Evolutionary conservation across 2,888 invertebrate species (phyloP), one percentile per base, ranked within the genome.

Genomic region (Conomelus anceps): DNA sequence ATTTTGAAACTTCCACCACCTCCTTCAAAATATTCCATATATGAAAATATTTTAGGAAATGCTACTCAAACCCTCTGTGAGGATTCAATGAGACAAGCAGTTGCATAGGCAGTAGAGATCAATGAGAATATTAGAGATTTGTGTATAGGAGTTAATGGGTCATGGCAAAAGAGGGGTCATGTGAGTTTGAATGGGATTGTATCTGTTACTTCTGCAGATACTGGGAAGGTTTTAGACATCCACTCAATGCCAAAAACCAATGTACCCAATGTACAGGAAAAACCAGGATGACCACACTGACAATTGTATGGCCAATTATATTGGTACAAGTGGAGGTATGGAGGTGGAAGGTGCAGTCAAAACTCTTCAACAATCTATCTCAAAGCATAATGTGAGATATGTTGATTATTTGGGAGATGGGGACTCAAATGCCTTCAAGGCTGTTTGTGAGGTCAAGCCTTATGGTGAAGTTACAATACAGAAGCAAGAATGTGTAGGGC

Each of bases 121-220:
- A 89, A 89, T 88, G 22, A 89, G 23, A 87, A 84, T 24, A 26
- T 29, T 34, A 22, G 87, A 41, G 87, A 89, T 22, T 86, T 89
- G 9, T 89, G 84, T 89, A 29, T 89, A 4, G 87, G 85, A 20
- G 84, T 89, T 7, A 88, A 89, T 84, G 89, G 87, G 17, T 41
- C 63, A 17, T 89, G 89, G 89, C 89, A 89, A 34, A 89, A 88
- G 22, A 88, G 89, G 63, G 88, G 89, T n/a, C 89, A 89, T 84
- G 24, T 63, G 22, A 86, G 86, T 63, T 84, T 88, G 88, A 88
- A 89, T 85, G 89, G 89, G 22, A 85, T 89, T 24, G 84, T 89
- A 22, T 85, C 85, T 22, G n/a, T 89, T 41, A 89, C 88, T 17
- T 89, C 41, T 85, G 86, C 86, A 23, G 86, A 89, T 26, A 88